Base-by-base conservation (phyloP, 2,888 invertebrate genomes). In the Boloria euphrosyne region DNA sequence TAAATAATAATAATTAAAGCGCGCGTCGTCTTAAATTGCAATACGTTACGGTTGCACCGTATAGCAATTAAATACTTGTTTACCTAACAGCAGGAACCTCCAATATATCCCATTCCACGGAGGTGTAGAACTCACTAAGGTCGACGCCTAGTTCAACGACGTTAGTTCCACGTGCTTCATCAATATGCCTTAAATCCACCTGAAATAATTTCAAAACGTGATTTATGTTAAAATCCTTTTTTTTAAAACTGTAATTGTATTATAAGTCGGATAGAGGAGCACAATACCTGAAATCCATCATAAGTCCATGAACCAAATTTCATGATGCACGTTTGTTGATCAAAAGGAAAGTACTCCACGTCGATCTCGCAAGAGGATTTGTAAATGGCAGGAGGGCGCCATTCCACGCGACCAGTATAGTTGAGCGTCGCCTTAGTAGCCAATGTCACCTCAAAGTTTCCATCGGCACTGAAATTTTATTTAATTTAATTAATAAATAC, bases 101-200 rank as follows among this genome's bases (percentile, higher is more conserved):
- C 72, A 99, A 94, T 81, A 99, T 98, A 92, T 99, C 99, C 99
- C 99, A 99, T 93, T 99, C 99, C 70, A 99, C 99, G 74, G 98
- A 98, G 90, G 97, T 97, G 93, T 99, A 99, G 93, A 99, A 99
- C 93, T 98, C 98, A 74, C 97, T 96, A 75, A 99, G 94, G 90
- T 99, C 99, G 73, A 99, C 98, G 70, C 99, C 99, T 72, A 97
- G 95, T 82, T 97, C 97, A 76, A 98, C 97, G 71, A 97, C 94
- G 87, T 97, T 97, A 84, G 97, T 97, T 78, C 97, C 97, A 75
- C 95, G 95, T 79, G 95, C 95, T 90, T 98, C 97, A 88, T 98
- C 97, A 94, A 97, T 97, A 86, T 97, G 97, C 77, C 97, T 94
- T 82, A 98, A 91, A 89, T 98, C 97, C 86, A 98, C 98, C 98